Conservation (phyloP, 2,888 invertebrate genomes). For the Oeneis ivallda region DNA sequence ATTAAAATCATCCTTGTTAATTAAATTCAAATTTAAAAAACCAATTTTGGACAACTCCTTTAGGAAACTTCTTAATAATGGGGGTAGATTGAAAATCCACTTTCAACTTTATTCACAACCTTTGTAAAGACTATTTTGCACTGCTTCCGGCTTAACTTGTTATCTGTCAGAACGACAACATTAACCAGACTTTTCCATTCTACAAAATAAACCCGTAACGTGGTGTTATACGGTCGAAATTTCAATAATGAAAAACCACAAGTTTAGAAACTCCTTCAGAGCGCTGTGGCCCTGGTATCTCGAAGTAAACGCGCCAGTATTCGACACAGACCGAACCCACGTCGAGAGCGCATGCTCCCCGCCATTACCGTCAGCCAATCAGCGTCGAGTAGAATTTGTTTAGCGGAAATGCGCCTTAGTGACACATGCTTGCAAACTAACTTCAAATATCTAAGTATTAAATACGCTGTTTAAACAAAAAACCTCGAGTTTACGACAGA, state of each 20-base stretch:
- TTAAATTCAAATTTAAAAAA: too few species aligned
- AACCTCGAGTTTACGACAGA: neutral
- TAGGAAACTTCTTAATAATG: conserved; percentile 67
- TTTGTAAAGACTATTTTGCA: conserved; percentile 51
- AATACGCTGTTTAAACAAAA: conserved; percentile 2
- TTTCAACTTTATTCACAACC: conserved; percentile 34
- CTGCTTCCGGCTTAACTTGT: conserved; percentile 49
- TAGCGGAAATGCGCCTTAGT: conserved; percentile 51
- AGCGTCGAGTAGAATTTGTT: conserved; percentile 59
- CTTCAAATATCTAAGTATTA: conserved; percentile 17
- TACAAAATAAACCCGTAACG: conserved; percentile 44
- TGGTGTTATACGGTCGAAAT: conserved; percentile 42
- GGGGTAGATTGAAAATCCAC: conserved; percentile 30
- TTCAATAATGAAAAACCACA: conserved; percentile 42
- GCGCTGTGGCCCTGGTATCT: conserved; percentile 79
- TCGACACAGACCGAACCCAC: conserved; percentile 71
- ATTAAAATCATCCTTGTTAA: too few species aligned
- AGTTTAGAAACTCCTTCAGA: conserved; percentile 69
- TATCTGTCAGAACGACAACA: conserved; percentile 67
- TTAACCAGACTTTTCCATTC: conserved; percentile 46
- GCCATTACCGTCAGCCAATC: conserved; percentile 69
- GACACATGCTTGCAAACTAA: conserved; percentile 39
- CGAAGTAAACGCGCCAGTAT: conserved; percentile 79
- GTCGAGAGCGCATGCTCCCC: conserved; percentile 78
- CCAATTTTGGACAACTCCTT: too few species aligned